Base-by-base conservation (phyloP, 2,888 invertebrate genomes). In the Piscicola geometra region DNA sequence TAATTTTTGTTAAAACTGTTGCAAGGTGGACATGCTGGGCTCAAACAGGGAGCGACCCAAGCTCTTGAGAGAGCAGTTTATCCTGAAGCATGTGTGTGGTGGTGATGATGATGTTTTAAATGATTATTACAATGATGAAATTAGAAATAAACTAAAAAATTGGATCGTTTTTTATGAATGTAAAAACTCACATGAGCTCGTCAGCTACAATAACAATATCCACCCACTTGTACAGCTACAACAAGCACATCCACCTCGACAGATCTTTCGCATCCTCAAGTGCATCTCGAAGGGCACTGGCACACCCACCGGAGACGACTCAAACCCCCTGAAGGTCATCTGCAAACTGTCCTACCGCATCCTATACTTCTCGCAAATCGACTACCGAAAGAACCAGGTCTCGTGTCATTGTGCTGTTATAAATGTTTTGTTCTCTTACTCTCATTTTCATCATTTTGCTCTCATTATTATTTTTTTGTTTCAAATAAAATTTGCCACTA, bases 321-420 rank as follows among this genome's bases (percentile, higher is more conserved):
- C 94, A 76, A 93, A 98, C 86, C 91, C 93, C 0, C 96, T 94
- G 85, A 95, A 97, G 85, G 93, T 94, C 84, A 95, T 99, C 84
- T 99, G 98, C 85, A 89, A 97, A 35, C 88, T 99, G 15, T 98
- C 98, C 86, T 99, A 99, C 86, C 89, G 97, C 78, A 94, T 97
- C 81, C 88, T 99, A 77, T 88, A 94, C 80, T 89, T 97, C 32
- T 94, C 97, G 76, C 98, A 98, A 84, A 95, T 97, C 84, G 94
- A 95, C 85, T 99, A 99, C 83, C 88, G 98, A 79, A 98, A 98
- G 87, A 99, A 99, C 88, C 98, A 98, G 88, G 92, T 91, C 75
- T 64, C 71, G 18, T 41, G 35, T 28, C n/a, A 36, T 21, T n/a
- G 35, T 41, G 28, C 35, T 1, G 18, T n/a, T 41, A 5, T 9